phyloP scores from a whole-genome alignment of 1,140 invertebrate species.

The Leptopilina clavipes region DNA sequence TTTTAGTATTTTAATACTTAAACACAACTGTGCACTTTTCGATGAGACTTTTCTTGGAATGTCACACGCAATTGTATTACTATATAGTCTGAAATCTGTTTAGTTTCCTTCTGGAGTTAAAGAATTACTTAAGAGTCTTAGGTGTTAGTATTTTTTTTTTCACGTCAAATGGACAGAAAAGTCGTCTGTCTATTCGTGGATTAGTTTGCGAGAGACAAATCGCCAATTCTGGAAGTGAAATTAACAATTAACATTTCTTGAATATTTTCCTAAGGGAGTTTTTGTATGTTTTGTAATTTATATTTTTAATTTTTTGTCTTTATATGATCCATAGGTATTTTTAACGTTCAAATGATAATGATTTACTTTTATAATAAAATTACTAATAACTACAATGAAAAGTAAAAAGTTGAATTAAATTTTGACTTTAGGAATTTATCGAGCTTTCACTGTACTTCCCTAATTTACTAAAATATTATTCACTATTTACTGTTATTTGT shows the following conservation, averaged over 20 bases:
- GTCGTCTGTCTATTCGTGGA: neutral
- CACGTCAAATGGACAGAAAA: neutral
- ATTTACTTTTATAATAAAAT: too few relatives aligned
- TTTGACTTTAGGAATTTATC: too few relatives aligned
- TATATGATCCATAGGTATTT: too few relatives aligned
- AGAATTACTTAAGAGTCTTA: neutral
- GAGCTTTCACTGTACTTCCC: too few relatives aligned
- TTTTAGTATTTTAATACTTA: neutral
- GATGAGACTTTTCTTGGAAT: neutral
- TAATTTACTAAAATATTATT: too few relatives aligned
- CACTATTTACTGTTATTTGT: too few relatives aligned
- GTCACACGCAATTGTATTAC: neutral
- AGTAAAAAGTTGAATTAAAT: too few relatives aligned
- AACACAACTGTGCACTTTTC: neutral
- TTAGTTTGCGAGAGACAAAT: neutral
- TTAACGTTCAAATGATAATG: too few relatives aligned
- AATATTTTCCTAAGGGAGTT: neutral
- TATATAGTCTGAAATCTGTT: neutral
- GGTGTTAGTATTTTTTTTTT: conserved; percentile 18
- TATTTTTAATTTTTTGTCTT: too few relatives aligned
- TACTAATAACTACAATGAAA: too few relatives aligned
- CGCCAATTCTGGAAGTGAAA: neutral
- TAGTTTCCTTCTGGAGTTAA: neutral
- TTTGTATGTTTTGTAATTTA: neutral
- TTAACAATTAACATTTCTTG: neutral